A percentile compares a stretch with the other conserved stretches of the same genome.
These are phyloP conservation scores for Polypedilum pembai DNA, from an alignment of 1,140 invertebrate species.

Conservation along the genomic window DNA sequence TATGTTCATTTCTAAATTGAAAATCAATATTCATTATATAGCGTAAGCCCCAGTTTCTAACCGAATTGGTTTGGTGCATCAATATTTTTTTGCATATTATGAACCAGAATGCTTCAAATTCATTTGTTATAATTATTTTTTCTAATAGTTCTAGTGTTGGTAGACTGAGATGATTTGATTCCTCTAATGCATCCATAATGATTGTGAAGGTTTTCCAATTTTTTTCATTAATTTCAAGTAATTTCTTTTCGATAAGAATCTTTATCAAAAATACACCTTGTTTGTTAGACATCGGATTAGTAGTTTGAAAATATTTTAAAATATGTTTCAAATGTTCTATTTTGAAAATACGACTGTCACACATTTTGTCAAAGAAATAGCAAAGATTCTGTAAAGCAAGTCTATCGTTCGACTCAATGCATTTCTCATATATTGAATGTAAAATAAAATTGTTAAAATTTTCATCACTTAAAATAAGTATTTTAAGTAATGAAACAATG, in stretches of 20 bases:
- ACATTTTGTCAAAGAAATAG: neutral
- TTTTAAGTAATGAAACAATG: neutral
- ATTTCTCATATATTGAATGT: neutral
- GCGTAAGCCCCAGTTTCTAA: conserved; percentile 45
- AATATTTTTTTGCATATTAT: conserved; percentile 44
- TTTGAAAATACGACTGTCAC: neutral
- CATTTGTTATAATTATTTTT: conserved; percentile 32
- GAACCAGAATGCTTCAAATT: conserved; percentile 42
- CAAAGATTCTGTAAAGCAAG: neutral
- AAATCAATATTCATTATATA: conserved; percentile 34
- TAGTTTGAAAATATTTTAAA: neutral
- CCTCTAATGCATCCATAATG: conserved; percentile 51
- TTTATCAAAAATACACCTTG: neutral
- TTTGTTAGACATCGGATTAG: neutral
- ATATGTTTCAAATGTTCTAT: neutral
- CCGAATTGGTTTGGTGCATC: conserved; percentile 43
- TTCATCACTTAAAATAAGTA: neutral
- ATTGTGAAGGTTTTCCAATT: conserved; percentile 36
- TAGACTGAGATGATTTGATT: conserved; percentile 52
- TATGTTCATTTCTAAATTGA: conserved; percentile 29
- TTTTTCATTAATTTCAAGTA: neutral
- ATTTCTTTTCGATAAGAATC: neutral
- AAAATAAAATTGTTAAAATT: neutral
- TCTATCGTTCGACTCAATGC: neutral
- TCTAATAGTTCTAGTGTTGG: conserved; percentile 46